Evolutionary conservation across 2,113 vertebrate genomes (phyloP), one percentile per base, ranked within the genome.

Genomic region (Clarias magur): DNA sequence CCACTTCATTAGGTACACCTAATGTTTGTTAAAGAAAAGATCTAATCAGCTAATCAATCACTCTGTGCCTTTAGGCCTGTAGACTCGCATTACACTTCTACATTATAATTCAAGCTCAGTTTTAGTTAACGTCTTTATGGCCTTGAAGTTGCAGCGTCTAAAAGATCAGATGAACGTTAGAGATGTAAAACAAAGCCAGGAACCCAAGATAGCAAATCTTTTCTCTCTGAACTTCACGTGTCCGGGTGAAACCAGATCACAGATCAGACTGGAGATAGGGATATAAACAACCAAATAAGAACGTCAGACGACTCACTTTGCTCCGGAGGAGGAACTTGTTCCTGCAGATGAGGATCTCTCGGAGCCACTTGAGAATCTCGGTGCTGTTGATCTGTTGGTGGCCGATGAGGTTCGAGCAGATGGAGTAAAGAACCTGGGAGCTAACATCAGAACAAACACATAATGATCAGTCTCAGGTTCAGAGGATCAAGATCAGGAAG

Each of bases 311-410:
- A 15, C 34, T 25, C 92, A 99, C 98, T 96, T 99, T 99, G 92
- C 98, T 98, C 93, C 97, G 98, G 15, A 98, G 95, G 84, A 99
- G 96, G 90, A 99, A 99, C 93, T 98, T 99, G 94, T 99, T 99
- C 92, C 98, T 97, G 93, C 97, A 99, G 93, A 99, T 99, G 82
- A 99, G 95, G 91, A 99, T 99, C 94, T 99, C 98, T 90, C 98
- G 94, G 90, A 99, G 94, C 98, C 98, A 99, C 89, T 99, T 99
- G 67, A 99, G 96, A 91, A 99, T 97, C 92, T 99, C 98, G 78
- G 97, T 99, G 90, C 97, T 98, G 92, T 98, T 99, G 86, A 97
- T 96, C 94, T 97, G 96, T 89, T 97, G 97, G 88, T 99, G 98
- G 88, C 96, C 95, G 25, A 97, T 98, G 62, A 99, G 95, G 87